Percentiles rank a stretch among this genome's conserved stretches.
phyloP scores from a whole-genome alignment of 2,797 vertebrate genomes.

The Spatula clypeata region DNA sequence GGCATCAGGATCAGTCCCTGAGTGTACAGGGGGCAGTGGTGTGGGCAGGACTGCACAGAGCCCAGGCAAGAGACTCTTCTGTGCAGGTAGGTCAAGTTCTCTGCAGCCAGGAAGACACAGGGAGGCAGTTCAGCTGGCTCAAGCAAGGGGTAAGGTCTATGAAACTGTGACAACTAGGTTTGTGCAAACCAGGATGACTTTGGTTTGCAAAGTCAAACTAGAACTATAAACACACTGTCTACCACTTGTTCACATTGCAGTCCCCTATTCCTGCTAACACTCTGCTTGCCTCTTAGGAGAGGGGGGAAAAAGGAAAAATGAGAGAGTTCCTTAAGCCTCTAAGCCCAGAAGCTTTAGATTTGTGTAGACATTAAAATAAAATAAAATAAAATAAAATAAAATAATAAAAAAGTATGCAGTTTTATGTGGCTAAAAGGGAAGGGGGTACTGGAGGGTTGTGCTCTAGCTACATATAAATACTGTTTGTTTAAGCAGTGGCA shows the following conservation, averaged over 20 bases:
- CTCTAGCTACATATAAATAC: constrained; percentile 39
- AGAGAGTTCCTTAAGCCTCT: background rate
- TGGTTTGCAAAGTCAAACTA: background rate
- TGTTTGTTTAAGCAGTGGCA: constrained; percentile 43
- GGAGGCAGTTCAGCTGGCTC: background rate
- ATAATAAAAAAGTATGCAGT: constrained; percentile 14
- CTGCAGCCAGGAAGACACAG: background rate
- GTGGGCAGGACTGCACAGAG: background rate
- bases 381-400: no score
- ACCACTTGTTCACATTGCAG: background rate
- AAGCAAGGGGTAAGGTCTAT: background rate
- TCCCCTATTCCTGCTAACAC: background rate
- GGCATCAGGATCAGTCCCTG: background rate
- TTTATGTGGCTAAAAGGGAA: constrained; percentile 49
- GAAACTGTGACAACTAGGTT: background rate
- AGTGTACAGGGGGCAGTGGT: background rate
- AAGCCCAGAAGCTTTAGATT: constrained; percentile 49
- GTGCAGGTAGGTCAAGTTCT: background rate
- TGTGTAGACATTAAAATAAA: constrained; percentile 7
- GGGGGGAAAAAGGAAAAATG: background rate
- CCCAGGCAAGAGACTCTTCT: background rate
- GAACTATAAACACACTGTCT: background rate
- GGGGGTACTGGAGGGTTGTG: background rate
- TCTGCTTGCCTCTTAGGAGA: background rate
- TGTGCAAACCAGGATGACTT: no score